Evolutionary conservation across 2,113 vertebrate genomes (phyloP).

Genomic region (Syrmaticus mikado): DNA sequence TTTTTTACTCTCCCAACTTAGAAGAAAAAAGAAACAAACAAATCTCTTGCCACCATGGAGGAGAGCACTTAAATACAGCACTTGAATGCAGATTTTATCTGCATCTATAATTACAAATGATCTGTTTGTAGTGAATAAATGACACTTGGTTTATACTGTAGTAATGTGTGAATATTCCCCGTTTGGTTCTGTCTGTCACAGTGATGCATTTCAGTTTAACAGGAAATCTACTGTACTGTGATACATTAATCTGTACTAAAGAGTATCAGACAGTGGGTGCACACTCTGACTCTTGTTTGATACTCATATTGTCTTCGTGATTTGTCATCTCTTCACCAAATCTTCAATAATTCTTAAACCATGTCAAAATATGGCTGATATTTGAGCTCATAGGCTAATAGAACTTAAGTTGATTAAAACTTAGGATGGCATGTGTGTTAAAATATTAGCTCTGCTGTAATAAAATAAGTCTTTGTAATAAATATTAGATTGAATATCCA

Average conservation of each 20-base stretch:
- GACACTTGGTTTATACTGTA: neutral
- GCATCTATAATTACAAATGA: neutral
- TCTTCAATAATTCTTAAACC: neutral
- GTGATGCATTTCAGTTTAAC: neutral
- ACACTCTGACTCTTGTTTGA: neutral
- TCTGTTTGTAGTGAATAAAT: neutral
- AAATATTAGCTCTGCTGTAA: neutral
- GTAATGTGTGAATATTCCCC: neutral
- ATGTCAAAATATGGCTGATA: neutral
- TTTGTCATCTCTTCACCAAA: neutral
- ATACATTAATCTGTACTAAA: neutral
- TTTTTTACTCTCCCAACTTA: neutral
- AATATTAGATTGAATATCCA: neutral
- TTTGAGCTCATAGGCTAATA: neutral
- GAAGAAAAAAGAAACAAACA: neutral
- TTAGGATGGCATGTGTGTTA: neutral
- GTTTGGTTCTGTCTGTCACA: neutral
- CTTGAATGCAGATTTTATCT: neutral
- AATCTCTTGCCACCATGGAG: neutral
- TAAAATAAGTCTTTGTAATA: neutral
- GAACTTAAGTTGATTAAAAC: neutral
- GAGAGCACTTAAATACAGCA: neutral
- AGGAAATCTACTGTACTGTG: neutral
- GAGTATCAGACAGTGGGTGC: neutral
- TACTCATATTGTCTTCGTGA: neutral